Base-by-base conservation (phyloP, 2,113 vertebrate genomes). In the Pygoscelis adeliae region DNA sequence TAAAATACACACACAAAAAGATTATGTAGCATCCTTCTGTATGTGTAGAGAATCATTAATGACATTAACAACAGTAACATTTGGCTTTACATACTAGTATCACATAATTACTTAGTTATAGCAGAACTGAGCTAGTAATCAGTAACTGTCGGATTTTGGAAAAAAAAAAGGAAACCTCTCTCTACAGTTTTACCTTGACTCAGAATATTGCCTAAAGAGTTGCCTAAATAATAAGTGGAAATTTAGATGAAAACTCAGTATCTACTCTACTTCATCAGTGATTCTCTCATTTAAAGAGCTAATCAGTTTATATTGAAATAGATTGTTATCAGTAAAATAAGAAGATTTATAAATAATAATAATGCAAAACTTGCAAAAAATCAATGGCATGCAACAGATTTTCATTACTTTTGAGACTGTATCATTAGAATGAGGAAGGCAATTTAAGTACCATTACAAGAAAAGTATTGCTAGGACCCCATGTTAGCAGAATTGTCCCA, bases 121-220 rank as follows among this genome's bases (percentile, higher is more conserved):
- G n/a, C 10, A 83, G 52, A 82, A 87, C 18, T 44, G 34, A 44
- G 21, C 15, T 52, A 27, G 26, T 66, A 58, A 82, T 13, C 30
- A 87, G 6, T 47, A 65, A 52, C 12, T 19, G 20, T 6, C 46
- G 25, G 6, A 55, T 59, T 81, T 32, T 18, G 38, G 32, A 10
- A 11, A 38, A 34, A 26, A 29, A 47, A n/a, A 8, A 1, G 0
- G 4, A 58, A 47, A 38, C 3, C 1, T 56, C 19, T 66, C 14
- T 63, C 18, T 65, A 42, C 15, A 36, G 15, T 53, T 86, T 19
- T 34, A 42, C 25, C 11, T 73, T 53, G 29, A 47, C 30, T 61
- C 12, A 66, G 38, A 79, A 47, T 32, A 47, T 7, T 61, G 14
- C 70, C 15, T 63, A 10, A 63, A 77, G 34, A 22, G 3, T 52